phyloP scores from a whole-genome alignment of 2,113 vertebrate species.

The Oryzias javanicus region DNA sequence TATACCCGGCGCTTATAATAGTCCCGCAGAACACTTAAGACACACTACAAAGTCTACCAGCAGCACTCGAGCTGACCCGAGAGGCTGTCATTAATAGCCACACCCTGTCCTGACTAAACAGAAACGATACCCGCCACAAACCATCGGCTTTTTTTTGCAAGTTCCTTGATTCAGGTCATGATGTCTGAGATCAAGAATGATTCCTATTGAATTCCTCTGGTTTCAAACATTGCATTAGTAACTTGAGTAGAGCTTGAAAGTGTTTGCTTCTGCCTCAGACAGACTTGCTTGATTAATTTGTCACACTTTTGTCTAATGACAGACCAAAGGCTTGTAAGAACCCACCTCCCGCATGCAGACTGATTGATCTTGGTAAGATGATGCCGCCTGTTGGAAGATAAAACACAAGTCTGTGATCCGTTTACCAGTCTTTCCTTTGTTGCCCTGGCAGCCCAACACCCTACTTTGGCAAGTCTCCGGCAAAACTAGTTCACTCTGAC shows the following conservation, averaged over 20 bases:
- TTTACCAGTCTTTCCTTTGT: conserved; percentile 21
- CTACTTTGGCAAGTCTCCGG: conserved; percentile 46
- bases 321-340: conserved; percentile 47
- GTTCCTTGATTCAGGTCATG: conserved; percentile 1
- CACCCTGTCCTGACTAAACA: conserved; percentile 17
- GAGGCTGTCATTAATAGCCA: conserved; percentile 33
- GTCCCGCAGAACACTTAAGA: conserved; percentile 51
- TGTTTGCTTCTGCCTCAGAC: conserved; percentile 8
- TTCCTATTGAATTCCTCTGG: too few relatives aligned
- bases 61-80: conserved; percentile 27
- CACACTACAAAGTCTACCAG: conserved; percentile 36
- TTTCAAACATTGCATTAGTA: too few relatives aligned
- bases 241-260: background rate
- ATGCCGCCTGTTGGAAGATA: conserved; percentile 53
- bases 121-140: background rate
- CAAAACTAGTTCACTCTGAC: conserved; percentile 21
- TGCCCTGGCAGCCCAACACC: conserved; percentile 25
- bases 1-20: conserved; percentile 49
- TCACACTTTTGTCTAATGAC: conserved; percentile 52
- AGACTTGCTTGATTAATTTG: conserved; percentile 41
- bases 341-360: conserved; percentile 30
- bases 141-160: background rate
- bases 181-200: background rate
- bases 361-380: conserved; percentile 59
- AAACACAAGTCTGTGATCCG: conserved; percentile 40